Evolutionary conservation across 1,140 invertebrate genomes (phyloP), one percentile per base, ranked within the genome.

Genomic region (Scylla paramamosain): DNA sequence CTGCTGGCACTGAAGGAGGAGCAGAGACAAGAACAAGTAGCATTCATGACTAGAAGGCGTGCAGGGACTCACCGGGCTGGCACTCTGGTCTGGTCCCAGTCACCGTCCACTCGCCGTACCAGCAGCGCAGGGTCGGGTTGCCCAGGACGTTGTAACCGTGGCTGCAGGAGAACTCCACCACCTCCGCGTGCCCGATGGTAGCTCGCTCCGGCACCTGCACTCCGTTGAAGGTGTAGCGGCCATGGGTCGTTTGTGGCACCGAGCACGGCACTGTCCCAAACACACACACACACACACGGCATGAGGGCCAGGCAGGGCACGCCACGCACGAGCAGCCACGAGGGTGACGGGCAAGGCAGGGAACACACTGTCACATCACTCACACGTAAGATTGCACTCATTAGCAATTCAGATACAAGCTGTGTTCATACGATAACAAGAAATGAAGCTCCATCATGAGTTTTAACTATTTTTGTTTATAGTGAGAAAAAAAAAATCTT

Each of bases 31-130:
- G 52, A 20, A 59, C 0, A 12, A 59, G 52, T 20, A 0, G 14
- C 46, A 7, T 48, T 48, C 14, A 48, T 7, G 46, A 4, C 46
- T 48, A 14, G 10, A 12, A 59, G 7, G 14, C 4, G 46, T 45
- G 20, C 8, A 3, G 3, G 10, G 7, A 82, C 94, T 92, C 77
- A 95, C 94, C 94, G 87, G 94, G 94, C 46, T 87, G 90, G 52
- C 94, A 95, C 46, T 92, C 82, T 7, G 94, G 94, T 12, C 91
- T 48, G 82, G 83, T 29, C 10, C 94, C 94, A 4, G 94, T 95
- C 29, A 95, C 90, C 4, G 94, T 95, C 94, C 94, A 95, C 4
- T 95, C 90, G 12, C 94, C 94, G 39, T 95, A 95, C 94, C 94
- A 95, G 31, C 94, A 95, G 10, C 94, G 39, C 0, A 95, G 91